These are phyloP conservation scores for Paracyclopina nana DNA, from an alignment of 1,140 invertebrate species.

Conservation along the genomic window DNA sequence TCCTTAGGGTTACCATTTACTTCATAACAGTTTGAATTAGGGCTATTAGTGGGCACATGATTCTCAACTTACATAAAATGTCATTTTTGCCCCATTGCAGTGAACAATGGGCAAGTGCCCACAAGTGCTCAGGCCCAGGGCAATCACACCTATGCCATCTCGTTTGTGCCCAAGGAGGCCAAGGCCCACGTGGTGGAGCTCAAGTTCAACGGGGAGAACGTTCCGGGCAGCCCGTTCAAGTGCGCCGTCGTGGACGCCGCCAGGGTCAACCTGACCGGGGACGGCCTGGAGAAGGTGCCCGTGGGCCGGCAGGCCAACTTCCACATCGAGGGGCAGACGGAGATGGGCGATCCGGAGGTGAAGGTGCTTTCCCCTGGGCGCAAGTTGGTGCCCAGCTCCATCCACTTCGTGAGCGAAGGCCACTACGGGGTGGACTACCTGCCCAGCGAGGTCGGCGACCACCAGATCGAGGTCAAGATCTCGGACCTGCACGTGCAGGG, in stretches of 20 bases:
- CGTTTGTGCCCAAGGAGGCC: constrained; percentile 77
- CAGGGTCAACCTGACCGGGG: constrained; percentile 48
- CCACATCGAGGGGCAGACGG: constrained; percentile 49
- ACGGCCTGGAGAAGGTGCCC: constrained; percentile 76
- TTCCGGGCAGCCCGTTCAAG: constrained; percentile 54
- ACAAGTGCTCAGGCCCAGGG: constrained; percentile 86
- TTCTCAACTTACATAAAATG: not conserved
- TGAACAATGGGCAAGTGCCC: constrained; percentile 82
- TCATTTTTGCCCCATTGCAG: constrained; percentile 23
- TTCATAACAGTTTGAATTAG: not conserved
- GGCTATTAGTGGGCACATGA: not conserved
- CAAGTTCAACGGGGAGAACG: constrained; percentile 84
- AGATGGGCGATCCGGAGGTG: constrained; percentile 50
- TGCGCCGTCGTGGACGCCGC: constrained; percentile 49
- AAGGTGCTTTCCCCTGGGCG: constrained; percentile 5
- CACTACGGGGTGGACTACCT: constrained; percentile 51
- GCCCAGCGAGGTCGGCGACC: constrained; percentile 70
- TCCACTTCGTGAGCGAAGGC: constrained; percentile 28
- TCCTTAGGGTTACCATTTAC: no score
- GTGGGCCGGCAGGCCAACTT: constrained; percentile 63
- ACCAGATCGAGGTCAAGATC: constrained; percentile 71
- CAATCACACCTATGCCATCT: constrained; percentile 87
- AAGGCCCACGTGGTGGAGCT: constrained; percentile 75
- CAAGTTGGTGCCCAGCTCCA: constrained; percentile 9
- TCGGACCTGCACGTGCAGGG: constrained; percentile 65